Percentiles rank a stretch among this genome's conserved stretches.
Evolutionary conservation across 2,888 invertebrate genomes (phyloP).

Genomic region (Elgonia sp.): DNA sequence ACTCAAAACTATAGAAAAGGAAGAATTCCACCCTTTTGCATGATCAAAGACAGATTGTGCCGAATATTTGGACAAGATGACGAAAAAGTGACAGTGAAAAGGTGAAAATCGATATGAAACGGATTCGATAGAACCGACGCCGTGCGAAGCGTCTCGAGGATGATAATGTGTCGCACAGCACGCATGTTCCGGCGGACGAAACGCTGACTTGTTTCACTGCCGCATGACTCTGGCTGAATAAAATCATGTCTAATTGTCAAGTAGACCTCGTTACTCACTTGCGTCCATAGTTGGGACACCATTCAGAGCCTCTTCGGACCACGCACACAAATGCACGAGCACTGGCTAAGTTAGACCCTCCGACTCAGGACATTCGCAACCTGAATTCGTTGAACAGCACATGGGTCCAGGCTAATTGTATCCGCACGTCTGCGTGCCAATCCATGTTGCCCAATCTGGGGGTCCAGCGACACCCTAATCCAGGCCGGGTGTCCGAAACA

Average conservation of each 20-base stretch:
- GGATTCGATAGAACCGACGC: conserved; percentile 65
- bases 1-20: background rate
- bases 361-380: no score
- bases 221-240: background rate
- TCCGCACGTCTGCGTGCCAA: no score
- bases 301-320: conserved; percentile 3
- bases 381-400: no score
- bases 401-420: no score
- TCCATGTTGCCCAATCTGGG: no score
- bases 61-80: conserved; percentile 22
- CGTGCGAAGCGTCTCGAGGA: conserved; percentile 58
- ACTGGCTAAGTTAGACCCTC: no score
- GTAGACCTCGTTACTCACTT: conserved; percentile 60
- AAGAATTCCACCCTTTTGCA: background rate
- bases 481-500: conserved; percentile 79
- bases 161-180: conserved; percentile 59
- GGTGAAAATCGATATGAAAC: conserved; percentile 71
- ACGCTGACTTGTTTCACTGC: conserved; percentile 47
- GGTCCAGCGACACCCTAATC: conserved; percentile 82
- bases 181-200: conserved; percentile 64
- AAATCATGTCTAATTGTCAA: no score
- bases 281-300: conserved; percentile 39
- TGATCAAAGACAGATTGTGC: background rate
- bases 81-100: conserved; percentile 72
- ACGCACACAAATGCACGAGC: conserved; percentile 45